Evolutionary conservation across 1,140 invertebrate genomes (phyloP).

Genomic region (Tetraneura akinire): DNA sequence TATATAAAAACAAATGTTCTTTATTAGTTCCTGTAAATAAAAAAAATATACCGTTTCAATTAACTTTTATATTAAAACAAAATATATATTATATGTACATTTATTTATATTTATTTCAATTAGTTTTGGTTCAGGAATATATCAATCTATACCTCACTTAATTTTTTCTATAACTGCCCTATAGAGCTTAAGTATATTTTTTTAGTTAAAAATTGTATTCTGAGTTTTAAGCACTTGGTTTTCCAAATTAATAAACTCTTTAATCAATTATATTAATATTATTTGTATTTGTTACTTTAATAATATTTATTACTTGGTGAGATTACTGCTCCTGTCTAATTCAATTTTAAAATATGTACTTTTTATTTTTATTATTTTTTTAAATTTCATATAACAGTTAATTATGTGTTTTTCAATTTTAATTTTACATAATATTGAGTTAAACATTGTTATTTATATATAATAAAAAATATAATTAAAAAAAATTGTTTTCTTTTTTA

Average conservation of each 20-base stretch:
- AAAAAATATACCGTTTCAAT: conserved; percentile 19
- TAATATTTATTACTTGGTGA: conserved; percentile 37
- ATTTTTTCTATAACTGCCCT: conserved; percentile 35
- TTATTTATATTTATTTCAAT: conserved; percentile 39
- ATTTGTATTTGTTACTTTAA: conserved; percentile 11
- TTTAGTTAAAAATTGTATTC: conserved; percentile 15
- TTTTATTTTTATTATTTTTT: conserved; percentile 12
- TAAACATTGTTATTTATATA: conserved; percentile 14
- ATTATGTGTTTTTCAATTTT: conserved; percentile 1
- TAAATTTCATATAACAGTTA: conserved; percentile 25
- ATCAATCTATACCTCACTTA: conserved; percentile 49
- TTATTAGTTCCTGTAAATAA: conserved; percentile 50
- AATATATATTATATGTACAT: conserved; percentile 29
- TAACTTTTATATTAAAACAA: conserved; percentile 40
- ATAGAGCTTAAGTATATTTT: conserved; percentile 39
- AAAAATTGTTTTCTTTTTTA: not conserved
- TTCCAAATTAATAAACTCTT: conserved; percentile 21
- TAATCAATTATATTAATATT: conserved; percentile 31
- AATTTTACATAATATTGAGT: conserved; percentile 10
- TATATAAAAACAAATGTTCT: conserved; percentile 29
- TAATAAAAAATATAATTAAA: conserved; percentile 7
- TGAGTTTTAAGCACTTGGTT: conserved; percentile 24
- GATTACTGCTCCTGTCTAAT: not conserved
- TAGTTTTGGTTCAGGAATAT: conserved; percentile 32
- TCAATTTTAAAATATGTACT: conserved; percentile 5